Evolutionary conservation across 2,113 vertebrate genomes (phyloP), one percentile per base, ranked within the genome.

Genomic region (Anolis carolinensis): DNA sequence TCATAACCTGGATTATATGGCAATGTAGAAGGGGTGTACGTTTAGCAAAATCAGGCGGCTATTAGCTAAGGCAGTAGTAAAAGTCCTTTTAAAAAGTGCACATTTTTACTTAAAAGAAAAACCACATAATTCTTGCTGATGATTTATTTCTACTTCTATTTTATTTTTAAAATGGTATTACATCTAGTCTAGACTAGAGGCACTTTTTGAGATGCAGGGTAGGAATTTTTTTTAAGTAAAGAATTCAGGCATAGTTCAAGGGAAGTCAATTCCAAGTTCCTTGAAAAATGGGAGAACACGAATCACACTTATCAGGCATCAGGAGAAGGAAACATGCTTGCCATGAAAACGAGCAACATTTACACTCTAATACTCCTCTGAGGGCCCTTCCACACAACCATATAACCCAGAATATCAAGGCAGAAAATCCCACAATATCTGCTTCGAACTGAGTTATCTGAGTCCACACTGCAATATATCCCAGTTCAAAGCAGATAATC

Each of bases 241-340:
- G 88, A 84, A 86, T 80, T 84, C 63, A 71, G 81, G 79, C 52
- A 73, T 67, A 78, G 87, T 89, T 91, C 79, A 59, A n/a, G 78
- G 44, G 84, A 70, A 81, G 85, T 91, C 77, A 92, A 91, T 90
- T 82, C 8, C 30, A 79, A 59, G 84, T 55, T n/a, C 87, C 65
- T 82, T 82, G 30, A 87, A 83, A 87, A 79, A 89, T 30, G 65
- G 90, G 83, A 81, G 74, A 88, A 86, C 85, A 73, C 32, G 90
- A 90, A 36, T 39, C 76, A 68, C 81, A 90, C 90, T 78, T 80
- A 89, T 92, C 78, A 80, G 72, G 67, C 50, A 50, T 48, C 8
- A 65, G 88, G 82, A 92, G 65, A 50, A 89, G 81, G 79, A 90
- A 87, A 4, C 3, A 68, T 67, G 32, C 21, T 79, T 30, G 59